Percentiles rank a stretch among this genome's conserved stretches.
Evolutionary conservation across 2,797 vertebrate species (phyloP).

Genomic region (Naso thynnoides): DNA sequence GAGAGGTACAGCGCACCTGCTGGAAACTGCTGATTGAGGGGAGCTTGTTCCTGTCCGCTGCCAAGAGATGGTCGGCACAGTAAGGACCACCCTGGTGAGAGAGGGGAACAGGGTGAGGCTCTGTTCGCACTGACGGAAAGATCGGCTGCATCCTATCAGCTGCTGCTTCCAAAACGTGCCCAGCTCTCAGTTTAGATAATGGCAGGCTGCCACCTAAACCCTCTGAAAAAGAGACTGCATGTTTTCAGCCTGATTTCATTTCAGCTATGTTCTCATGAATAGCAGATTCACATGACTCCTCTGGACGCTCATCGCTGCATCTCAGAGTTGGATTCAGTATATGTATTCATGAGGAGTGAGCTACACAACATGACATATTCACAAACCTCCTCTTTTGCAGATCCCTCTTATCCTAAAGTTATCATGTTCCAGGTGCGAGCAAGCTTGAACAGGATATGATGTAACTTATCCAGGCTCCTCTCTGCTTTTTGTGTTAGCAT

Average conservation of each 20-base stretch:
- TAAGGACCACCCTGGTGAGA: slow-evolving; percentile 67
- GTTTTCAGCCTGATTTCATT: slow-evolving; percentile 57
- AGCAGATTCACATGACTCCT: slow-evolving; percentile 40
- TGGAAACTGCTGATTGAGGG: slow-evolving; percentile 78
- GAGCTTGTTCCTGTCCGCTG: slow-evolving; percentile 67
- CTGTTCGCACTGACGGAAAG: slow-evolving; percentile 65
- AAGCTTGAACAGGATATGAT: slow-evolving; percentile 57
- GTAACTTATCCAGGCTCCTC: slow-evolving; percentile 52
- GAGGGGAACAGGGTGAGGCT: slow-evolving; percentile 66
- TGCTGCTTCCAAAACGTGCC: slow-evolving; percentile 59
- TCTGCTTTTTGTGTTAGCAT: slow-evolving; percentile 62
- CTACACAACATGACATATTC: slow-evolving; percentile 12
- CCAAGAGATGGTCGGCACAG: slow-evolving; percentile 58
- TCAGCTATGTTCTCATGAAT: slow-evolving; percentile 48
- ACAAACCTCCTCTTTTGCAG: slow-evolving; percentile 7
- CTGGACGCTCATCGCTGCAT: slow-evolving; percentile 24
- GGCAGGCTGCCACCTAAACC: slow-evolving; percentile 39
- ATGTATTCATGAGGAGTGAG: slow-evolving; percentile 30
- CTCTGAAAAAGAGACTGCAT: slow-evolving; percentile 41
- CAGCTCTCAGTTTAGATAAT: slow-evolving; percentile 53
- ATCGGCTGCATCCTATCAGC: slow-evolving; percentile 73
- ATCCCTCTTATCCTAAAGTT: slow-evolving; percentile 31
- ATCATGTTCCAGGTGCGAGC: slow-evolving; percentile 47
- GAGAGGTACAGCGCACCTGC: slow-evolving; percentile 69
- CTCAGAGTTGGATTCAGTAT: slow-evolving; percentile 13